Evolutionary conservation across 1,140 invertebrate species (phyloP).

Genomic region (Drosophila navojoa): DNA sequence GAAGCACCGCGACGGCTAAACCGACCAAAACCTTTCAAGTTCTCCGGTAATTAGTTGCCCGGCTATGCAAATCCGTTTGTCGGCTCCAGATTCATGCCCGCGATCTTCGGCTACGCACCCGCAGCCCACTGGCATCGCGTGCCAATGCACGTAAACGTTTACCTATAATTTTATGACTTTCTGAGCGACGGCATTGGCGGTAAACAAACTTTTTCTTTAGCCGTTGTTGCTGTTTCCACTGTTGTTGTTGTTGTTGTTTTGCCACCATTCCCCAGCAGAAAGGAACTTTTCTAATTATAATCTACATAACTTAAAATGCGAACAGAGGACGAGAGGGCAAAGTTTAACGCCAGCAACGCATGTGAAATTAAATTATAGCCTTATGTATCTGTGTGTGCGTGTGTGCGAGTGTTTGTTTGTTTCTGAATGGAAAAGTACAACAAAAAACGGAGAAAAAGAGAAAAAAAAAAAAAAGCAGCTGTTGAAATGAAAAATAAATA

Average conservation of each 20-base stretch:
- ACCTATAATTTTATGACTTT: constrained; percentile 82
- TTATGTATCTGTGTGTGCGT: constrained; percentile 22
- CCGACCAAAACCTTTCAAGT: constrained; percentile 65
- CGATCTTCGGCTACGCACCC: background rate
- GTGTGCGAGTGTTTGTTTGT: constrained; percentile 27
- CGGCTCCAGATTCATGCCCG: constrained; percentile 2
- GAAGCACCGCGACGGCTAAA: constrained; percentile 22
- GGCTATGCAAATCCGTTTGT: constrained; percentile 54
- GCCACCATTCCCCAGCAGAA: background rate
- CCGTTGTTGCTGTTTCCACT: constrained; percentile 11
- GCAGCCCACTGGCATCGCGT: constrained; percentile 14
- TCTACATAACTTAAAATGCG: constrained; percentile 81
- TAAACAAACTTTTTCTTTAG: constrained; percentile 32
- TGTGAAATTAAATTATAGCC: constrained; percentile 76
- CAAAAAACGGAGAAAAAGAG: constrained; percentile 4
- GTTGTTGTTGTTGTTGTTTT: constrained; percentile 33
- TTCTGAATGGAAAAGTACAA: constrained; percentile 27
- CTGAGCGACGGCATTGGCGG: constrained; percentile 35
- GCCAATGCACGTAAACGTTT: constrained; percentile 78
- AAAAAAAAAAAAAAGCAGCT: constrained; percentile 50
- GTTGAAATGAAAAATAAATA: constrained; percentile 70
- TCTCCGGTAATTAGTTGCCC: constrained; percentile 73
- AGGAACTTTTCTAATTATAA: constrained; percentile 80
- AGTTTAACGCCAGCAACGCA: constrained; percentile 64
- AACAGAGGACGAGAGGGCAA: constrained; percentile 54